Conservation (phyloP, 2,797 vertebrate genomes). For the Eulemur albifrons region DNA sequence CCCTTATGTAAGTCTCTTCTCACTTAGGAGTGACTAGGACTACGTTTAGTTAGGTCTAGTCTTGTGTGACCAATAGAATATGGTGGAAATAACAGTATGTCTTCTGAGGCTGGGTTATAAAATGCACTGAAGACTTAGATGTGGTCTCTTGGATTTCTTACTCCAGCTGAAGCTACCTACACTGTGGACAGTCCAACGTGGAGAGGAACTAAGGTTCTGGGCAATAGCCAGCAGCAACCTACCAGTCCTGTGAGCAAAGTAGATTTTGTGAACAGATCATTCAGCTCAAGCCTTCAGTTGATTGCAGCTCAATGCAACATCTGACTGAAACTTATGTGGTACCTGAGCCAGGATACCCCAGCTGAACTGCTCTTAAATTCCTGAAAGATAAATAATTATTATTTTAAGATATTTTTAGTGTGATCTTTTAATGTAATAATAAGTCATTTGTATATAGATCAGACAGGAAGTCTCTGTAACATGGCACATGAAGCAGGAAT, state of each 20-base stretch:
- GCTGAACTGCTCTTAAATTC: not conserved
- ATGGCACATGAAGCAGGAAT: not conserved
- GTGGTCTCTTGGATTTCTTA: not conserved
- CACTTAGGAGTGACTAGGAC: not conserved
- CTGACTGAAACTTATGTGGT: not conserved
- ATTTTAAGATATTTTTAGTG: not conserved
- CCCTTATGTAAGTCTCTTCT: not conserved
- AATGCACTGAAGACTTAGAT: not conserved
- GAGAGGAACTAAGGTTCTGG: not conserved
- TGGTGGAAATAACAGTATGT: not conserved
- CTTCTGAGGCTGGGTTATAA: not conserved
- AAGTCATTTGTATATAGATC: not conserved
- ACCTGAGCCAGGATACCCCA: not conserved
- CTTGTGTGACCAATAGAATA: not conserved
- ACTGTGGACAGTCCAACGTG: not conserved
- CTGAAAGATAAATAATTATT: not conserved
- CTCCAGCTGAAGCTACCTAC: not conserved
- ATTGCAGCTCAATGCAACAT: not conserved
- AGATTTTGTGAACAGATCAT: not conserved
- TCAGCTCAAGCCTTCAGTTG: not conserved
- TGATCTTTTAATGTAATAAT: not conserved
- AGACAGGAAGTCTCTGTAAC: not conserved
- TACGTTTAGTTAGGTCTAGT: not conserved
- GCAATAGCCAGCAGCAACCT: not conserved
- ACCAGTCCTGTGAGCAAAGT: not conserved